Conservation (phyloP, 1,140 invertebrate genomes). For the Polyergus mexicanus region DNA sequence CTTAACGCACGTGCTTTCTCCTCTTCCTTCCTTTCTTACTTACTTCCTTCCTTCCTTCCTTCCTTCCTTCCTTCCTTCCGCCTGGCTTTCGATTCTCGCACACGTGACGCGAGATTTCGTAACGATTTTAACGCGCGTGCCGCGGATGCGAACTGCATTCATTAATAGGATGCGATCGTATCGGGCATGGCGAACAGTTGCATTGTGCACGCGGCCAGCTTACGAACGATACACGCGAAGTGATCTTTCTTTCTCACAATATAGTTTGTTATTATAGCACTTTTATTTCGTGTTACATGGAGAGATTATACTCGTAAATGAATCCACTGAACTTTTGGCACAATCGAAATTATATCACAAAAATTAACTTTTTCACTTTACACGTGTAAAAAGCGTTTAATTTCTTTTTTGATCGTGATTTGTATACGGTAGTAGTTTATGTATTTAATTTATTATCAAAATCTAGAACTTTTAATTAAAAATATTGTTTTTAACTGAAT, state of each 20-base stretch:
- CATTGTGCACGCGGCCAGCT: background rate
- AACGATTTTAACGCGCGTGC: slow-evolving; percentile 61
- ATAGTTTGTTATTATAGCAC: background rate
- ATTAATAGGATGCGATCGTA: slow-evolving; percentile 52
- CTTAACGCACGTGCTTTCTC: slow-evolving; percentile 49
- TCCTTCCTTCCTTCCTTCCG: slow-evolving; percentile 41
- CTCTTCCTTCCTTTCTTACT: slow-evolving; percentile 45
- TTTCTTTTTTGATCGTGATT: background rate
- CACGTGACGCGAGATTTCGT: slow-evolving; percentile 61
- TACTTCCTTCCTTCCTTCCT: slow-evolving; percentile 52
- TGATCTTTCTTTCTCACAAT: background rate
- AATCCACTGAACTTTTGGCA: slow-evolving; percentile 1
- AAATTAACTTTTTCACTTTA: background rate
- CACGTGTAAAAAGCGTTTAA: background rate
- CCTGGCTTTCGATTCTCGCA: slow-evolving; percentile 14
- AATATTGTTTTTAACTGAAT: background rate
- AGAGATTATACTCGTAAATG: slow-evolving; percentile 6
- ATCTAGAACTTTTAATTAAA: background rate
- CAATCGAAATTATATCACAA: slow-evolving; percentile 6
- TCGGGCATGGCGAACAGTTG: background rate
- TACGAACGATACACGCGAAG: slow-evolving; percentile 5
- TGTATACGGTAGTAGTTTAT: background rate
- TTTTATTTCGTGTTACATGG: background rate
- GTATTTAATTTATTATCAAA: background rate
- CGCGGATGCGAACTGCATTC: slow-evolving; percentile 53